Conservation (phyloP, 2,113 vertebrate species). For the Pluvianellus socialis region DNA sequence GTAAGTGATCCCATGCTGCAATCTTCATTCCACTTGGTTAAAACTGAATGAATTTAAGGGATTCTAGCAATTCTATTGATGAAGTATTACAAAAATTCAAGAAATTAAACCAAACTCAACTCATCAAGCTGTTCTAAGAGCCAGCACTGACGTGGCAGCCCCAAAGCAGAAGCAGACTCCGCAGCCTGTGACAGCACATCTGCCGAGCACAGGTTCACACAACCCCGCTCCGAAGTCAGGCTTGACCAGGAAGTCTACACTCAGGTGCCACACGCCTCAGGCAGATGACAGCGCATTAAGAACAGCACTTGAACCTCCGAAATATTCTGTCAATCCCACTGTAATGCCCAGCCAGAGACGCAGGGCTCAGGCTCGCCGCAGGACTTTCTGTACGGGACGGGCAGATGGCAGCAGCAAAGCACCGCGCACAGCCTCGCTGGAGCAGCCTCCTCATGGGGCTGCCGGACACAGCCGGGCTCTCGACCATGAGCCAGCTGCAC, state of each 20-base stretch:
- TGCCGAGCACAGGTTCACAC: background rate
- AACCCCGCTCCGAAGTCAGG: rapidly evolving
- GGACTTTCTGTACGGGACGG: background rate
- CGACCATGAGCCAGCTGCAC: background rate
- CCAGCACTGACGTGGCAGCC: background rate
- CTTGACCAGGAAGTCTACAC: background rate
- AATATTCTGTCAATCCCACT: background rate
- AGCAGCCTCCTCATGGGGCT: background rate
- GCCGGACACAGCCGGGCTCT: background rate
- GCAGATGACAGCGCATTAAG: rapidly evolving
- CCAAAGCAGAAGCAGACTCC: background rate
- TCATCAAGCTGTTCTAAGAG: background rate
- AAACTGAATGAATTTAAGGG: background rate
- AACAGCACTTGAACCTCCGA: background rate
- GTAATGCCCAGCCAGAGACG: background rate
- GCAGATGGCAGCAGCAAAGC: background rate
- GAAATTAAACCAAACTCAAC: background rate
- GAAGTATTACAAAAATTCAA: background rate
- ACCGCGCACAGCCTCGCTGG: rapidly evolving
- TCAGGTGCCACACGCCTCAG: background rate
- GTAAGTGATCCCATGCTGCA: background rate
- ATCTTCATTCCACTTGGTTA: background rate
- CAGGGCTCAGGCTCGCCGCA: background rate
- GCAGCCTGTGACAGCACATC: background rate
- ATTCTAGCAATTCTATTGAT: background rate